Evolutionary conservation across 2,797 vertebrate genomes (phyloP).

Genomic region (Fistularia commersonii): DNA sequence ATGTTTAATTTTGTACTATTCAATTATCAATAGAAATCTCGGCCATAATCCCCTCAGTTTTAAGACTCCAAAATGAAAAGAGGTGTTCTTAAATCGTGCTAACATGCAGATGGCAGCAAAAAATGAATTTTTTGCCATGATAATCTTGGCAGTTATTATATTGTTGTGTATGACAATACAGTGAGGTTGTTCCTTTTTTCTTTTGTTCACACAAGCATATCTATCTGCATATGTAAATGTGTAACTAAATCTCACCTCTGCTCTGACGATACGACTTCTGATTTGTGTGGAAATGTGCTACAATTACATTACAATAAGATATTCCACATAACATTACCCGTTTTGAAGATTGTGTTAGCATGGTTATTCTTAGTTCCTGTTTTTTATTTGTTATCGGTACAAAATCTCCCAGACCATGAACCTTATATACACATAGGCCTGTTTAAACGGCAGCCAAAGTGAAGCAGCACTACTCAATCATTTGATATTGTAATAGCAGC

Average conservation of each 20-base stretch:
- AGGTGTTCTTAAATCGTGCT: conserved; percentile 19
- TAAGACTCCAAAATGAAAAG: background rate
- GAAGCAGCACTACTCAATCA: too few species aligned
- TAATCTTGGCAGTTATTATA: conserved; percentile 33
- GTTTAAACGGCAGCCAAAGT: too few species aligned
- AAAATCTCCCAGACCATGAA: too few species aligned
- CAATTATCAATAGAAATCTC: conserved; percentile 4
- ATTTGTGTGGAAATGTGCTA: conserved; percentile 6
- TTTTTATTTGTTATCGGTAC: too few species aligned
- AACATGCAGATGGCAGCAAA: conserved; percentile 33
- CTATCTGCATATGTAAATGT: conserved; percentile 43
- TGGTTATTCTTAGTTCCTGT: too few species aligned
- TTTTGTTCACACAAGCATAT: conserved; percentile 63
- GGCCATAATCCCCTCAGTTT: conserved; percentile 3
- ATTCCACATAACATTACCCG: too few species aligned
- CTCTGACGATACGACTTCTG: conserved; percentile 18
- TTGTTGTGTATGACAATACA: conserved; percentile 30
- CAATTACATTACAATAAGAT: background rate
- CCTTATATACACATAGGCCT: too few species aligned
- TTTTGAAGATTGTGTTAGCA: too few species aligned
- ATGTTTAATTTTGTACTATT: conserved; percentile 2
- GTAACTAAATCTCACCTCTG: conserved; percentile 23
- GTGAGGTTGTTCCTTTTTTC: conserved; percentile 44
- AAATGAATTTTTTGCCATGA: conserved; percentile 48
- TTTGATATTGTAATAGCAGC: too few species aligned